phyloP scores from a whole-genome alignment of 1,140 invertebrate species.

The Phymorhynchus buccinoides region DNA sequence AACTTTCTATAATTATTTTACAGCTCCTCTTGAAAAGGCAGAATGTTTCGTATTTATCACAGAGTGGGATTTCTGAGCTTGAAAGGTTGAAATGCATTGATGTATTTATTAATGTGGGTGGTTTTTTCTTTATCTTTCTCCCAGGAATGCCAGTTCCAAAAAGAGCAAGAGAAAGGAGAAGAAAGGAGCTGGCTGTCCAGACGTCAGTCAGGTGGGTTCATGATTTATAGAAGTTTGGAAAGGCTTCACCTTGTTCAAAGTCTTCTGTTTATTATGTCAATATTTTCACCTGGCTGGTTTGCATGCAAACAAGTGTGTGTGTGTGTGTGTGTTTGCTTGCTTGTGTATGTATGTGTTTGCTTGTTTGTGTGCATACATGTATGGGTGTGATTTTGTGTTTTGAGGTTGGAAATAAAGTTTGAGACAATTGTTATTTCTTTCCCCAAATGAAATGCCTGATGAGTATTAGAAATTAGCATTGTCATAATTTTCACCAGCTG shows the following conservation, averaged over 20 bases:
- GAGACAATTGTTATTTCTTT: no score
- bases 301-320: no score
- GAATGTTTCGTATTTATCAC: not conserved
- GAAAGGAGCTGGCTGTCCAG: not conserved
- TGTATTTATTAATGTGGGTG: not conserved
- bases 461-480: no score
- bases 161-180: constrained; percentile 3
- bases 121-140: not conserved
- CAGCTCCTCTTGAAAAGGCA: not conserved
- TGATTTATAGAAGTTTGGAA: not conserved
- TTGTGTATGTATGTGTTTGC: no score
- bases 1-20: not conserved
- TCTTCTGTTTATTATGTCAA: no score
- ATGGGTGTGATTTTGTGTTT: no score
- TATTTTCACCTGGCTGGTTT: no score
- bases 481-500: not conserved
- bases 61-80: not conserved
- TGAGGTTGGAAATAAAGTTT: no score
- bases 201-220: not conserved
- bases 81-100: not conserved
- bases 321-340: no score
- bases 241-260: no score
- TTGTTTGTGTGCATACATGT: no score
- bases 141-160: not conserved
- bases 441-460: no score